Evolutionary conservation across 2,888 invertebrate genomes (phyloP).

Genomic region (Caenorhabditis sp.): DNA sequence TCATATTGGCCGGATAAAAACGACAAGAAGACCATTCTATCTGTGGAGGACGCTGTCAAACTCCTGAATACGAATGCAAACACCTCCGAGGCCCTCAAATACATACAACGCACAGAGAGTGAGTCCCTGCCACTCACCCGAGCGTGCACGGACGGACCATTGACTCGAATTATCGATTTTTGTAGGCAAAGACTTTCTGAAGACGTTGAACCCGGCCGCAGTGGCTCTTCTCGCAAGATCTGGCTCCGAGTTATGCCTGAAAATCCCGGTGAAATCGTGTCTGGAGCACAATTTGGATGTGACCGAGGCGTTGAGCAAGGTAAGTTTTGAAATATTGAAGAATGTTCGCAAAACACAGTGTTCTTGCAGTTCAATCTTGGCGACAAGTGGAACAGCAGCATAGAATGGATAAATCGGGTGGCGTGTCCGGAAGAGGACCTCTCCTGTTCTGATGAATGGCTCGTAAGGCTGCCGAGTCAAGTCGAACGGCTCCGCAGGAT

Average conservation of each 20-base stretch:
- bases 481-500: conserved; percentile 66
- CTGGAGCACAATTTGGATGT: conserved; percentile 42
- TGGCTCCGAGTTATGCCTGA: conserved; percentile 56
- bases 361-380: conserved; percentile 65
- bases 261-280: conserved; percentile 53
- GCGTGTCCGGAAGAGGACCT: conserved; percentile 72
- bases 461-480: conserved; percentile 65
- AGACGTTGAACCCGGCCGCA: conserved; percentile 49
- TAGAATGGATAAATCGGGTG: conserved; percentile 70
- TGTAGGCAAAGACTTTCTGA: conserved; percentile 45
- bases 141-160: neutral
- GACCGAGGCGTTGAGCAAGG: conserved; percentile 56
- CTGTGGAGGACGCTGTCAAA: conserved; percentile 64
- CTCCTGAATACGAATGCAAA: conserved; percentile 61
- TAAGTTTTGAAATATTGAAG: too few species aligned
- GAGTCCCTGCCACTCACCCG: conserved; percentile 12
- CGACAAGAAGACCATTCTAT: conserved; percentile 54
- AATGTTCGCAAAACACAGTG: neutral
- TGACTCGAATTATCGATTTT: neutral
- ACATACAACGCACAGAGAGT: conserved; percentile 58
- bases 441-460: conserved; percentile 66
- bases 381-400: conserved; percentile 69
- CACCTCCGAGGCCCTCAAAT: conserved; percentile 60
- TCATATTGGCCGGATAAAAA: conserved; percentile 44
- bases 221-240: conserved; percentile 49